Conservation (phyloP, 1,140 invertebrate genomes). For the Druon quercuslanigerum region DNA sequence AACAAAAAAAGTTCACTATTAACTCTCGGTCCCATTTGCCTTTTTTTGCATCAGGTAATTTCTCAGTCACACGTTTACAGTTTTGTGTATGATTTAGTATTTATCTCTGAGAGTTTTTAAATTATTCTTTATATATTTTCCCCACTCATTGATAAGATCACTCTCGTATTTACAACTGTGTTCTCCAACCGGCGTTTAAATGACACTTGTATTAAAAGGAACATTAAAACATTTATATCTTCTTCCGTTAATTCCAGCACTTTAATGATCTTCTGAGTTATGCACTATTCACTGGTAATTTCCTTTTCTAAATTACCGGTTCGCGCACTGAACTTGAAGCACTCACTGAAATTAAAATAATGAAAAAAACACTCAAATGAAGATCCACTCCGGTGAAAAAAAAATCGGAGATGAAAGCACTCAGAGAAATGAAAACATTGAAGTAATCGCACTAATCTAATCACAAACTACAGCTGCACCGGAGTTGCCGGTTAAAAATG, state of each 20-base stretch:
- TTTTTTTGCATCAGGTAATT: neutral
- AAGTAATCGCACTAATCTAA: constrained; percentile 2
- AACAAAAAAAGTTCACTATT: constrained; percentile 57
- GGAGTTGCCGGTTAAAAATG: neutral
- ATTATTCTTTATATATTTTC: neutral
- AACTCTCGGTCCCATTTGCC: neutral
- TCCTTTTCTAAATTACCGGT: constrained; percentile 12
- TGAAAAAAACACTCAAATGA: neutral
- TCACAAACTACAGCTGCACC: neutral
- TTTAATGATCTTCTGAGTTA: constrained; percentile 18
- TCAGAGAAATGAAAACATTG: neutral
- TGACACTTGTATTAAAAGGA: neutral
- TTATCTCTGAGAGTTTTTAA: neutral
- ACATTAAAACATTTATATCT: neutral
- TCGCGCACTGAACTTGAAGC: neutral
- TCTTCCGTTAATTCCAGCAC: constrained; percentile 3
- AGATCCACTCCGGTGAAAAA: neutral
- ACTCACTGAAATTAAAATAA: constrained; percentile 4
- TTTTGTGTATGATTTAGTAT: neutral
- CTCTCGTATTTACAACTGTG: neutral
- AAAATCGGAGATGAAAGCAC: neutral
- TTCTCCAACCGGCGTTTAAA: constrained; percentile 1
- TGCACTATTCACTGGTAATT: constrained; percentile 24
- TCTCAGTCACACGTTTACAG: neutral
- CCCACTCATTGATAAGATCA: neutral